Percentiles rank a stretch among this genome's conserved stretches.
phyloP scores from a whole-genome alignment of 1,140 invertebrate genomes.

The Cotesia chilonis region DNA sequence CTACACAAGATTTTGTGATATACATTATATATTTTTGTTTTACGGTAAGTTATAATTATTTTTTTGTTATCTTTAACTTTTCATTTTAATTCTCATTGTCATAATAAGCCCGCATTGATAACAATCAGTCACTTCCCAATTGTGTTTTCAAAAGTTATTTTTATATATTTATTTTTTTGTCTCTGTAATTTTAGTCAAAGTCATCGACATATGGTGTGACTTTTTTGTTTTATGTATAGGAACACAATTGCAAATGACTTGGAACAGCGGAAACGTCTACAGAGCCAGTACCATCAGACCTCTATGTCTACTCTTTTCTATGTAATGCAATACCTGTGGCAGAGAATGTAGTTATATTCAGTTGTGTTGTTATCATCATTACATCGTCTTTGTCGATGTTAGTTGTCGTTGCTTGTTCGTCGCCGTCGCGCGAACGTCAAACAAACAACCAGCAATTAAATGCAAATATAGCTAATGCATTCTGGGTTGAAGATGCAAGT shows the following conservation, averaged over 20 bases:
- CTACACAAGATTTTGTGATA: no score
- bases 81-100: neutral
- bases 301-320: constrained; percentile 34
- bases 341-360: no score
- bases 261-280: constrained; percentile 43
- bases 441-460: constrained; percentile 66
- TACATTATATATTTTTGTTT: constrained; percentile 1
- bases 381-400: no score
- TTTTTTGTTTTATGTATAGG: constrained; percentile 30
- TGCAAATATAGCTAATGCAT: constrained; percentile 65
- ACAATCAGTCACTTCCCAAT: constrained; percentile 7
- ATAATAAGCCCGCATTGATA: constrained; percentile 6
- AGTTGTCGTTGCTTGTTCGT: neutral
- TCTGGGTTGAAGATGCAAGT: constrained; percentile 60
- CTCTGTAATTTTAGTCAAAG: neutral
- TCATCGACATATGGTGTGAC: constrained; percentile 35
- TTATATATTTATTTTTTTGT: constrained; percentile 3
- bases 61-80: neutral
- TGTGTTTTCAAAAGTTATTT: neutral
- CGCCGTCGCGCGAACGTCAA: constrained; percentile 59
- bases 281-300: constrained; percentile 29
- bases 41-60: constrained; percentile 18
- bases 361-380: no score
- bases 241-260: constrained; percentile 39
- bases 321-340: constrained; percentile 23